Evolutionary conservation across 2,797 vertebrate genomes (phyloP).

Genomic region (Lemur catta): DNA sequence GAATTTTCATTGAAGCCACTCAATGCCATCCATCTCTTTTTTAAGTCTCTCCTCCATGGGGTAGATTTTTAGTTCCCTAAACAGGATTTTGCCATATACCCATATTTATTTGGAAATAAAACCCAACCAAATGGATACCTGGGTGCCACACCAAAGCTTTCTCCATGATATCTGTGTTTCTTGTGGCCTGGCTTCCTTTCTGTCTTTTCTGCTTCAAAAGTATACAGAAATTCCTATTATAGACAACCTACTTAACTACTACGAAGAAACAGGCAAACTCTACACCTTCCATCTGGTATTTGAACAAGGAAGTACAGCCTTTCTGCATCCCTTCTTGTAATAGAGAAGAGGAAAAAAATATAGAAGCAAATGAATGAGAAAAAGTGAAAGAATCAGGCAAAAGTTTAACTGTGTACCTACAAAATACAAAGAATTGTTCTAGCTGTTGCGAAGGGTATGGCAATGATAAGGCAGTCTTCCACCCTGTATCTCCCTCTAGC

Average conservation of each 20-base stretch:
- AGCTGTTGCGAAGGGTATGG: neutral
- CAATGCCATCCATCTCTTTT: neutral
- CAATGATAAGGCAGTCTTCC: neutral
- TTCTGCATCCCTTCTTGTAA: neutral
- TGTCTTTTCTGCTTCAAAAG: neutral
- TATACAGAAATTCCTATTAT: neutral
- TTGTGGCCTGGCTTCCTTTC: neutral
- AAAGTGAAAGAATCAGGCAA: neutral
- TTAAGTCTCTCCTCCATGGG: neutral
- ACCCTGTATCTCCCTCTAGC: neutral
- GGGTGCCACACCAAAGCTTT: neutral
- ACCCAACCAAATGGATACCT: neutral
- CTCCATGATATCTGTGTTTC: neutral
- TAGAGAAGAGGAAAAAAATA: neutral
- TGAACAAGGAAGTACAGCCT: neutral
- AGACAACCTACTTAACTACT: neutral
- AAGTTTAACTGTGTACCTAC: neutral
- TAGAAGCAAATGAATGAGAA: neutral
- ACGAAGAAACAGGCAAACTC: neutral
- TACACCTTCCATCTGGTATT: neutral
- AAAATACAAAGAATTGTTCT: neutral
- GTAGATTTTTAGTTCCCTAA: neutral
- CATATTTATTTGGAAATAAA: neutral
- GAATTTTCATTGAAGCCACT: neutral
- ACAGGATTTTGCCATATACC: neutral